Evolutionary conservation across 2,888 invertebrate species (phyloP).

Genomic region (Antheraea yamamai): DNA sequence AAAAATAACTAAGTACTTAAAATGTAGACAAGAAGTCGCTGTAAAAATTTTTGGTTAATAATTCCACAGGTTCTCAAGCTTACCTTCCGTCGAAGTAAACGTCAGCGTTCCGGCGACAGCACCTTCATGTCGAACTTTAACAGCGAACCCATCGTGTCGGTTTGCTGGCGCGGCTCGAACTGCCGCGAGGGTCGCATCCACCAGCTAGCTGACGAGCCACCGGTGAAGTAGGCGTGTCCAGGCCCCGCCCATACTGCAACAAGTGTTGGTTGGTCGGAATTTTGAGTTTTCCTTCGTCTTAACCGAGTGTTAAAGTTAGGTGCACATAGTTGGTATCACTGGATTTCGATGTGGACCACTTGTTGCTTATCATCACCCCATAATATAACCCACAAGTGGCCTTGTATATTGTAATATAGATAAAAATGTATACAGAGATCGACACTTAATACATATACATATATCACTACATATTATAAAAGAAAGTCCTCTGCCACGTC

Average conservation of each 20-base stretch:
- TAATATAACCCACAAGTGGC: conserved; percentile 67
- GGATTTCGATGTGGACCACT: not conserved
- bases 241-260: conserved; percentile 67
- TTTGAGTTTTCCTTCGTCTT: conserved; percentile 15
- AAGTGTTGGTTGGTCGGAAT: conserved; percentile 47
- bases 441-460: not conserved
- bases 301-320: not conserved
- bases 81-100: conserved; percentile 78
- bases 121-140: conserved; percentile 76
- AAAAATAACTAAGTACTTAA: too few relatives aligned
- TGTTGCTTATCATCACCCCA: conserved; percentile 26
- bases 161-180: conserved; percentile 27
- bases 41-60: not conserved
- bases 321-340: not conserved
- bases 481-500: too few relatives aligned
- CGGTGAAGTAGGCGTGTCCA: conserved; percentile 35
- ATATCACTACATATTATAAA: too few relatives aligned
- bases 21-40: too few relatives aligned
- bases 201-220: not conserved
- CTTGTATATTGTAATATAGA: not conserved
- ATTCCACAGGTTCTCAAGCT: conserved; percentile 22
- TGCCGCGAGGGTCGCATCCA: conserved; percentile 27
- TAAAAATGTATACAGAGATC: not conserved
- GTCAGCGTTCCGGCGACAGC: conserved; percentile 81
- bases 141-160: conserved; percentile 64